These are phyloP conservation scores for Cerastis rubricosa DNA, from an alignment of 2,888 invertebrate species.

Conservation along the genomic window DNA sequence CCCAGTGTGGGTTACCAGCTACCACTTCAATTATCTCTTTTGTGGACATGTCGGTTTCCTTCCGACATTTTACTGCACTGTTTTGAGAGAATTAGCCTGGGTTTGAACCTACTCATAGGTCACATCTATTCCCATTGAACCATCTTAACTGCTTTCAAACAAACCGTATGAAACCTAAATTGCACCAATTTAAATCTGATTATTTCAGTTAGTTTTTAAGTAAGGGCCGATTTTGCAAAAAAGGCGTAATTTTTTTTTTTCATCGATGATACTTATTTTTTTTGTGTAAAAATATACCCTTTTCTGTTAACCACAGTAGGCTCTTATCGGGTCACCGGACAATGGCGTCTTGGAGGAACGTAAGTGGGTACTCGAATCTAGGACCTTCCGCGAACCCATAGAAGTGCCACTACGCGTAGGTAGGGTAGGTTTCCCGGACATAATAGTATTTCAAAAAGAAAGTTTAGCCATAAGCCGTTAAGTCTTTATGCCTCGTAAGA, in stretches of 20 bases:
- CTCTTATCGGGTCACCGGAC: slow-evolving; percentile 36
- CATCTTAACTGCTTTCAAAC: not conserved
- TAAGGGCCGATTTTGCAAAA: not conserved
- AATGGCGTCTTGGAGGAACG: slow-evolving; percentile 41
- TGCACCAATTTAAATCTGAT: not conserved
- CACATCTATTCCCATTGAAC: not conserved
- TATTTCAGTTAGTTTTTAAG: no score
- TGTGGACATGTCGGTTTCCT: not conserved
- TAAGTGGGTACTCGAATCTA: slow-evolving; percentile 52
- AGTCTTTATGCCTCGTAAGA: no score
- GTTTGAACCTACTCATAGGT: not conserved
- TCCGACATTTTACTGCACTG: not conserved
- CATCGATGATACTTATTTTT: not conserved
- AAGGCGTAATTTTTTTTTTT: not conserved
- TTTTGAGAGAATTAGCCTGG: not conserved
- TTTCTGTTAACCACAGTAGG: slow-evolving; percentile 7
- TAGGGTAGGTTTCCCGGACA: not conserved
- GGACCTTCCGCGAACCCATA: slow-evolving; percentile 13
- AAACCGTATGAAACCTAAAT: not conserved
- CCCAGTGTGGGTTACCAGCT: not conserved
- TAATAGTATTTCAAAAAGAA: no score
- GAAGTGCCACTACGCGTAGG: not conserved
- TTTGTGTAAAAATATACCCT: slow-evolving; percentile 10
- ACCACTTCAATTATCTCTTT: not conserved
- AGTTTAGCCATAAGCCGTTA: no score